Percentiles rank a stretch among this genome's conserved stretches.
Evolutionary conservation across 2,113 vertebrate genomes (phyloP).

Genomic region (Speoplatyrhinus poulsoni): DNA sequence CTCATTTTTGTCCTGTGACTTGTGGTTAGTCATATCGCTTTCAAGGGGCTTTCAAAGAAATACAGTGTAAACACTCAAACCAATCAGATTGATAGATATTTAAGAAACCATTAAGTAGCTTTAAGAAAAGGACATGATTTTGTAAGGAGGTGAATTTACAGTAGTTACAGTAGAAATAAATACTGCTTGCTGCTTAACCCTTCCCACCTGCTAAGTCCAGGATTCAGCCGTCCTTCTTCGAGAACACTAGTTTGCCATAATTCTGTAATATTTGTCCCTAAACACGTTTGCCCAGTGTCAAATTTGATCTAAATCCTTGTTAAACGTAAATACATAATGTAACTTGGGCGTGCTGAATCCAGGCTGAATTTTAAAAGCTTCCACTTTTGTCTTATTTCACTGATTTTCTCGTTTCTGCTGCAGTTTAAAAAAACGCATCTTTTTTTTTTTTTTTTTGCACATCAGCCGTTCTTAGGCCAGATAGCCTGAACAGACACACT

Average conservation of each 20-base stretch:
- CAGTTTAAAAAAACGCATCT: conserved; percentile 82
- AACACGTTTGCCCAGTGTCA: not conserved
- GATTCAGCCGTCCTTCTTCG: conserved; percentile 74
- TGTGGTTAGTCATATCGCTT: conserved; percentile 23
- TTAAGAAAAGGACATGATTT: conserved; percentile 17
- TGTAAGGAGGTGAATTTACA: conserved; percentile 35
- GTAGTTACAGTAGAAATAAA: conserved; percentile 50
- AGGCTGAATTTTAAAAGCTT: conserved; percentile 64
- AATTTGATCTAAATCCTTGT: conserved; percentile 29
- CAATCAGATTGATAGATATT: conserved; percentile 15
- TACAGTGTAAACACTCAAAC: conserved; percentile 4
- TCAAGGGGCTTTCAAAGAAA: conserved; percentile 22
- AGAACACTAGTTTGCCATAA: no score
- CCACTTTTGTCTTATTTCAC: conserved; percentile 94
- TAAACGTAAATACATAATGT: conserved; percentile 39
- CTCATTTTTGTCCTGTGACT: conserved; percentile 24
- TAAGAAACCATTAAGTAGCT: not conserved
- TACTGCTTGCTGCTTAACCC: conserved; percentile 89
- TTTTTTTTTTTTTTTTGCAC: conserved; percentile 84
- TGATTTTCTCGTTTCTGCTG: conserved; percentile 81
- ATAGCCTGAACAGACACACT: conserved; percentile 99
- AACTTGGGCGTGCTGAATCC: conserved; percentile 70
- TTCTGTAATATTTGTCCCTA: not conserved
- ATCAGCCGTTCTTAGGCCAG: conserved; percentile 99
- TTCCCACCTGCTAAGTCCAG: conserved; percentile 89